These are phyloP conservation scores for Tetragonisca angustula DNA, from an alignment of 2,888 invertebrate species.

Conservation along the genomic window DNA sequence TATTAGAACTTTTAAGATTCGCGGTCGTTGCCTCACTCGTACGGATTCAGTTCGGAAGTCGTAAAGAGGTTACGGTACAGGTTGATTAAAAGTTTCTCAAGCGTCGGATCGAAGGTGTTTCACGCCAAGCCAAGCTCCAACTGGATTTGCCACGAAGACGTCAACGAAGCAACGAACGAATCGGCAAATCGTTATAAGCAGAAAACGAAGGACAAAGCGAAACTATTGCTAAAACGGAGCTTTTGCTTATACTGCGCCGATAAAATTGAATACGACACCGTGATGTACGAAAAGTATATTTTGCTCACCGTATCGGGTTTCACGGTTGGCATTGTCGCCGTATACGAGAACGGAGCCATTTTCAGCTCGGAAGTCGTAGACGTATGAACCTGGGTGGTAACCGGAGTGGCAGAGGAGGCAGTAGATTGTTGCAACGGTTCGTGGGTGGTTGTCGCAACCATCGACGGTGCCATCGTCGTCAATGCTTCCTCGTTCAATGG, in stretches of 20 bases:
- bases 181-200: neutral
- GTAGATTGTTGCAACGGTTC: slow-evolving; percentile 39
- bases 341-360: slow-evolving; percentile 23
- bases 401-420: slow-evolving; percentile 27
- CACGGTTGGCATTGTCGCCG: slow-evolving; percentile 37
- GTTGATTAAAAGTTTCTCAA: slow-evolving; percentile 24
- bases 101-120: neutral
- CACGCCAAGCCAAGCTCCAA: neutral
- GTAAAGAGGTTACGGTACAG: slow-evolving; percentile 15
- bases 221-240: neutral
- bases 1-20: slow-evolving; percentile 37
- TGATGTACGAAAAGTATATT: slow-evolving; percentile 21
- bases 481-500: slow-evolving; percentile 60
- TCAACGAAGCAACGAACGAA: neutral
- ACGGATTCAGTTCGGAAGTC: slow-evolving; percentile 17
- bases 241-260: neutral
- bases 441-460: slow-evolving; percentile 42
- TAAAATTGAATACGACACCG: neutral
- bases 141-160: too few relatives aligned
- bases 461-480: slow-evolving; percentile 52
- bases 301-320: slow-evolving; percentile 59
- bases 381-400: slow-evolving; percentile 45
- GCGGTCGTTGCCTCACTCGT: neutral
- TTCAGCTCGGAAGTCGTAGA: slow-evolving; percentile 47
- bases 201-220: neutral